These are phyloP conservation scores for Odobenus rosmarus DNA, from an alignment of 2,113 vertebrate species.

Conservation along the genomic window DNA sequence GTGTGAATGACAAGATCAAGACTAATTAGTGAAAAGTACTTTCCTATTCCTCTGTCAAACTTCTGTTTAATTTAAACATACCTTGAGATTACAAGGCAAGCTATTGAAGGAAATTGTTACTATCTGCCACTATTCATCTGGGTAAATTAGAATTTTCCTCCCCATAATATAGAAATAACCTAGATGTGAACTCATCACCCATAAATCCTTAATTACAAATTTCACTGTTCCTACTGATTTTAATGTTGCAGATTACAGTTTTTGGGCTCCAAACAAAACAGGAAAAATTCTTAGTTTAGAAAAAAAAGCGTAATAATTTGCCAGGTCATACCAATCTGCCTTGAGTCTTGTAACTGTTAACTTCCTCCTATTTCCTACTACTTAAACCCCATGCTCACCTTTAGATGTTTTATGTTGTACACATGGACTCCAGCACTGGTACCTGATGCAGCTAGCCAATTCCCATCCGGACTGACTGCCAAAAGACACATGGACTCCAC, in stretches of 20 bases:
- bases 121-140: background rate
- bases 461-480: constrained; percentile 88
- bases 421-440: constrained; percentile 88
- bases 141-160: background rate
- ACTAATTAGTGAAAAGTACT: background rate
- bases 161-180: background rate
- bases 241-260: constrained; percentile 19
- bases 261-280: constrained; percentile 38
- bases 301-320: background rate
- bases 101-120: background rate
- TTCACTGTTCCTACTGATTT: background rate
- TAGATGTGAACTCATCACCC: background rate
- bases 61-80: constrained; percentile 35
- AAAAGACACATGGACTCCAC: constrained; percentile 90
- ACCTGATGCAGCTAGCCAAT: constrained; percentile 91
- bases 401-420: constrained; percentile 88
- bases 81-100: background rate
- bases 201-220: constrained; percentile 8
- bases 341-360: background rate
- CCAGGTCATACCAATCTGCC: background rate
- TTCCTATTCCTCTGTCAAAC: background rate
- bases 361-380: background rate
- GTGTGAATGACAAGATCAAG: background rate
- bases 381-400: constrained; percentile 85
- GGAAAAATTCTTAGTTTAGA: background rate